Conservation (phyloP, 2,888 invertebrate genomes). For the Leptopilina drosophilae region DNA sequence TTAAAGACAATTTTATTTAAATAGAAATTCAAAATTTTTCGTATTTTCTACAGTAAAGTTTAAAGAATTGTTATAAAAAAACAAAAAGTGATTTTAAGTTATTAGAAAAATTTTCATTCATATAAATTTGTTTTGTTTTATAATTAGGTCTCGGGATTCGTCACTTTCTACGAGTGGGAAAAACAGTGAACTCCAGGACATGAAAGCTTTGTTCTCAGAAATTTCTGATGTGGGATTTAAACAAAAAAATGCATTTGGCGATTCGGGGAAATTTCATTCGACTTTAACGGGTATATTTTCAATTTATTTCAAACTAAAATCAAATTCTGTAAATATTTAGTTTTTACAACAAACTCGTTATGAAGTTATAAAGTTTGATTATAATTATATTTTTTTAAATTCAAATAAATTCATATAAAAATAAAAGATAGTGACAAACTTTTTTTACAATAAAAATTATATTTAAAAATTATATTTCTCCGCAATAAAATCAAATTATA, state of each 20-base stretch:
- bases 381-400: too few relatives aligned
- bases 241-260: slow-evolving; percentile 23
- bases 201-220: slow-evolving; percentile 57
- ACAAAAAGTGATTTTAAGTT: too few relatives aligned
- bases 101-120: slow-evolving; percentile 19
- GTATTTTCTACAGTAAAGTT: too few relatives aligned
- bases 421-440: too few relatives aligned
- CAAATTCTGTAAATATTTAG: background rate
- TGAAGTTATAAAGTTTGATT: too few relatives aligned
- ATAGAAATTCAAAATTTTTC: too few relatives aligned
- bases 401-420: too few relatives aligned
- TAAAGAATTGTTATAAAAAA: too few relatives aligned
- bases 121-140: background rate
- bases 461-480: too few relatives aligned
- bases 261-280: slow-evolving; percentile 13
- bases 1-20: too few relatives aligned
- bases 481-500: background rate
- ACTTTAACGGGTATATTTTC: background rate
- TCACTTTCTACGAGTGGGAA: slow-evolving; percentile 54
- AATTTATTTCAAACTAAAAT: background rate
- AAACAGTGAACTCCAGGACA: slow-evolving; percentile 51
- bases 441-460: too few relatives aligned
- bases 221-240: slow-evolving; percentile 60
- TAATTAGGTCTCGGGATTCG: slow-evolving; percentile 57
- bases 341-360: too few relatives aligned